A percentile compares a stretch with the other conserved stretches of the same genome.
Conservation (phyloP, 2,888 invertebrate genomes). For the Crematogaster levior region DNA sequence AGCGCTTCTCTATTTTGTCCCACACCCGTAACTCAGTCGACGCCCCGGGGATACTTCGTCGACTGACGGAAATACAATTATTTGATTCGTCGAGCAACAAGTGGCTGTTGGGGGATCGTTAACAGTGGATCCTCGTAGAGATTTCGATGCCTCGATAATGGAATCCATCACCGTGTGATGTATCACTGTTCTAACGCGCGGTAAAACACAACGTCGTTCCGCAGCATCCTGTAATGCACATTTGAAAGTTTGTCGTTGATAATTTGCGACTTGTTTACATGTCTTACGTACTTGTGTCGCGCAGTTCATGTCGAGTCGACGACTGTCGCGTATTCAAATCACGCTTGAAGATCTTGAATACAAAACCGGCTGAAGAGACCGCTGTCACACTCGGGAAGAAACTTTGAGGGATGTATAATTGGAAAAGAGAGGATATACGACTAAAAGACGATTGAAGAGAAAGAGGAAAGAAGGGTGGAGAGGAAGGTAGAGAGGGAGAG, state of each 20-base stretch:
- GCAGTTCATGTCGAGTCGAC: not conserved
- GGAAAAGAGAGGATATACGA: slow-evolving; percentile 23
- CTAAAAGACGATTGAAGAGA: slow-evolving; percentile 5
- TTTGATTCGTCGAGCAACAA: slow-evolving; percentile 74
- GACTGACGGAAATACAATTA: slow-evolving; percentile 71
- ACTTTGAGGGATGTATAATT: slow-evolving; percentile 21
- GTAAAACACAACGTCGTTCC: not conserved
- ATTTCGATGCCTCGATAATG: slow-evolving; percentile 73
- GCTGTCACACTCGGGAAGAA: not conserved
- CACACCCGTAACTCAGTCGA: slow-evolving; percentile 40
- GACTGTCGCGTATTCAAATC: slow-evolving; percentile 10
- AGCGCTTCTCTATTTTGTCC: slow-evolving; percentile 47
- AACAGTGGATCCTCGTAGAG: slow-evolving; percentile 62
- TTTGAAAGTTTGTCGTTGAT: not conserved
- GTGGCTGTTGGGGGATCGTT: slow-evolving; percentile 63
- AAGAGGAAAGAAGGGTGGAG: not conserved
- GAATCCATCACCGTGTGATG: not conserved
- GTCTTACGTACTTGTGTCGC: not conserved
- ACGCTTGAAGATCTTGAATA: slow-evolving; percentile 12
- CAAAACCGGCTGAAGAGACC: slow-evolving; percentile 1
- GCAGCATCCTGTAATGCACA: not conserved
- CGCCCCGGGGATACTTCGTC: slow-evolving; percentile 48
- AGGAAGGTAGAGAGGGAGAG: not conserved
- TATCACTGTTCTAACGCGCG: slow-evolving; percentile 7
- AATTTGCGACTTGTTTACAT: slow-evolving; percentile 23